Evolutionary conservation across 1,140 invertebrate genomes (phyloP).

Genomic region (Hirudo medicinalis): DNA sequence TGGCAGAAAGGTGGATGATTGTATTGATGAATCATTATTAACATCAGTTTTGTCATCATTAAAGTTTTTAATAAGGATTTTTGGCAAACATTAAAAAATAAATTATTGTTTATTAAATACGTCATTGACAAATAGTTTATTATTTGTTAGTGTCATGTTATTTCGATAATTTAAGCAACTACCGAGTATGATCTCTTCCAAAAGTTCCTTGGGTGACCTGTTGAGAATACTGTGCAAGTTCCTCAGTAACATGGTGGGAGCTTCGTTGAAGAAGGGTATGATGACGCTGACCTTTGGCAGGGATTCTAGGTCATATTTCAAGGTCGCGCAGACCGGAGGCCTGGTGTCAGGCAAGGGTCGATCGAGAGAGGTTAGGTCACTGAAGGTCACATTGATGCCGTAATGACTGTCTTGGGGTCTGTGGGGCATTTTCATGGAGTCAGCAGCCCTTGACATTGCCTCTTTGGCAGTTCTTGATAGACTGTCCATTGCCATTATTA

Average conservation of each 20-base stretch:
- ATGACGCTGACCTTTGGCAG: conserved; percentile 68
- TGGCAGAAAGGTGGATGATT: neutral
- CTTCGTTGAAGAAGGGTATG: conserved; percentile 96
- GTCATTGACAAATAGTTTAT: too few species aligned
- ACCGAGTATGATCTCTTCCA: conserved; percentile 75
- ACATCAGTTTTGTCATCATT: neutral
- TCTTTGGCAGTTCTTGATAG: neutral
- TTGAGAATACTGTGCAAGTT: conserved; percentile 77
- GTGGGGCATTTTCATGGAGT: conserved; percentile 11
- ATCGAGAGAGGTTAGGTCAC: conserved; percentile 22
- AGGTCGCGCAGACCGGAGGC: conserved; percentile 12
- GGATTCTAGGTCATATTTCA: conserved; percentile 28
- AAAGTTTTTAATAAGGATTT: too few species aligned
- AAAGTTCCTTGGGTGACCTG: conserved; percentile 58
- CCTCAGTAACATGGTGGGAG: conserved; percentile 69
- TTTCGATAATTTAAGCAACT: neutral
- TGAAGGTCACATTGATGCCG: conserved; percentile 24
- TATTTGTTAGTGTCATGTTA: too few species aligned
- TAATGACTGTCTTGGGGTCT: conserved; percentile 21
- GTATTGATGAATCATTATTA: neutral
- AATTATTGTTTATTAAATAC: too few species aligned
- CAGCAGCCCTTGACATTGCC: neutral
- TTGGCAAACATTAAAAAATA: too few species aligned
- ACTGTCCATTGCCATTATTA: conserved; percentile 14
- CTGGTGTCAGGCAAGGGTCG: conserved; percentile 20